These are phyloP conservation scores for Trichomalopsis sarcophagae DNA, from an alignment of 1,140 invertebrate genomes.

Conservation along the genomic window DNA sequence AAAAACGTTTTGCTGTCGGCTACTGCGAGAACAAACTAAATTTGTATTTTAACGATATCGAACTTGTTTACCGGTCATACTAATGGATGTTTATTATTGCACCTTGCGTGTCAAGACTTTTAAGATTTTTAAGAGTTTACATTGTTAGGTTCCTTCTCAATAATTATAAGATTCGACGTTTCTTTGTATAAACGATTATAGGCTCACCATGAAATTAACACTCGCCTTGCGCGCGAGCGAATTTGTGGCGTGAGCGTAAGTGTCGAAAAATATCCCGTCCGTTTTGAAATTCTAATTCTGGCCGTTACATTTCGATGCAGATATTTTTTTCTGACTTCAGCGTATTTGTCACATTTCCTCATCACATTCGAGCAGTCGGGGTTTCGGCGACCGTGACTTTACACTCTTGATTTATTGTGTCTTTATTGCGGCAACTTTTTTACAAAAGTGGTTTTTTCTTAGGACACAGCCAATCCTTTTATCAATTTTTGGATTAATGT, in stretches of 20 bases:
- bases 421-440: no score
- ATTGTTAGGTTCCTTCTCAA: no score
- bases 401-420: no score
- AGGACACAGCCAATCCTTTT: background rate
- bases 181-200: background rate
- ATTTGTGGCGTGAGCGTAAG: background rate
- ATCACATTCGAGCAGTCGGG: no score
- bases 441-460: background rate
- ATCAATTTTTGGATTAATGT: background rate
- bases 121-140: no score
- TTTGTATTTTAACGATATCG: background rate
- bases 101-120: background rate
- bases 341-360: no score
- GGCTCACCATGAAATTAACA: background rate
- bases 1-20: no score
- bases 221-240: background rate
- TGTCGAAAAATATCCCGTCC: background rate
- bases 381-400: no score
- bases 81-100: background rate
- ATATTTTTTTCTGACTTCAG: background rate
- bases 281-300: constrained; percentile 5
- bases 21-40: background rate
- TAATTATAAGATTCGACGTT: background rate
- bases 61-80: background rate
- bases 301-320: background rate